Evolutionary conservation across 92 coral and sea anemone species (phyloP).

Genomic region (Virgularia gustaviana): DNA sequence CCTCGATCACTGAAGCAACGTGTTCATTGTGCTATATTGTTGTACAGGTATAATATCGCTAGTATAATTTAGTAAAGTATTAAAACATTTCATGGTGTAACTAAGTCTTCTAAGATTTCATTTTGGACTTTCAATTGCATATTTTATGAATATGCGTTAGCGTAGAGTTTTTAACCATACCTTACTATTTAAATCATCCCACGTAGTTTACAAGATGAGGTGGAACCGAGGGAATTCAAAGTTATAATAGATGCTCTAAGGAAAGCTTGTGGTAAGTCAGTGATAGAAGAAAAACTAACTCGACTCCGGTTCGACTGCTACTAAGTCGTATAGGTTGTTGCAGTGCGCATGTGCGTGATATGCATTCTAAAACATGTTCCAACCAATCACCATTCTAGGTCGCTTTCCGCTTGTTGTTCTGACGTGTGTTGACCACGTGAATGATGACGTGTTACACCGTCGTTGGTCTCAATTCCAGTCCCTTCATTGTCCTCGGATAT

Average conservation of each 20-base stretch:
- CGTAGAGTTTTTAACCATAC: too few relatives aligned
- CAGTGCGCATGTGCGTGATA: not conserved
- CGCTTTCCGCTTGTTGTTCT: conserved; percentile 33
- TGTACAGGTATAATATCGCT: conserved; percentile 41
- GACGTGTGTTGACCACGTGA: conserved; percentile 27
- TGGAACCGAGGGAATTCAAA: conserved; percentile 25
- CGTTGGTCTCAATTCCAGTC: conserved; percentile 43
- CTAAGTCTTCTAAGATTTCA: too few relatives aligned
- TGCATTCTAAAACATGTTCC: not conserved
- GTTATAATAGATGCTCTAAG: conserved; percentile 17
- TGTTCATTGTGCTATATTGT: conserved; percentile 33
- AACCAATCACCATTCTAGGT: not conserved
- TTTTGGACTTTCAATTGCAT: too few relatives aligned
- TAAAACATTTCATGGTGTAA: too few relatives aligned
- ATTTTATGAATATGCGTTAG: too few relatives aligned
- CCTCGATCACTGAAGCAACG: conserved; percentile 35
- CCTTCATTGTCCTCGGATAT: conserved; percentile 36
- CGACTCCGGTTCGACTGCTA: not conserved
- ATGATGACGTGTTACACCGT: conserved; percentile 19
- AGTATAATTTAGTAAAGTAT: too few relatives aligned
- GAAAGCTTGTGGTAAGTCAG: conserved; percentile 22
- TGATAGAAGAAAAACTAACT: not conserved
- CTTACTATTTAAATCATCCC: too few relatives aligned
- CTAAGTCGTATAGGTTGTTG: not conserved
- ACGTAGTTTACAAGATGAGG: conserved; percentile 28